Conservation (phyloP, 2,888 invertebrate species). For the Agrotis puta region DNA sequence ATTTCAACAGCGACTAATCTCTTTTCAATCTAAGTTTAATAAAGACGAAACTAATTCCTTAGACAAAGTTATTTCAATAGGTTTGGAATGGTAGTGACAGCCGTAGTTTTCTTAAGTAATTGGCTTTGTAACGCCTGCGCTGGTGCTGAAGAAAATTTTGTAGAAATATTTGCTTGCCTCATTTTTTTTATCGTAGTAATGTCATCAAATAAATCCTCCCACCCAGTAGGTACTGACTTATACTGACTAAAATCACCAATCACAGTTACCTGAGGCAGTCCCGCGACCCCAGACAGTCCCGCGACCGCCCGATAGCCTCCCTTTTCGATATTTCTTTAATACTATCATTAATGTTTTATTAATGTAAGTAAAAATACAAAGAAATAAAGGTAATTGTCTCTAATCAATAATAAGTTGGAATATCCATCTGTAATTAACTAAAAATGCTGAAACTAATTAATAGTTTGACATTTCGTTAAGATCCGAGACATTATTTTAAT, state of each 20-base stretch:
- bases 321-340: neutral
- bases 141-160: conserved; percentile 1
- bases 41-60: conserved; percentile 13
- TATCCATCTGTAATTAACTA: neutral
- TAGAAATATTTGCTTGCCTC: neutral
- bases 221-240: no score
- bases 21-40: conserved; percentile 11
- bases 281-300: no score
- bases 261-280: no score
- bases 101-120: conserved; percentile 9
- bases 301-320: no score
- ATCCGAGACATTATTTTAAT: neutral
- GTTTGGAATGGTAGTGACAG: conserved; percentile 15
- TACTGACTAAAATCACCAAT: no score
- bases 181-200: no score
- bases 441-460: neutral
- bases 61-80: conserved; percentile 18
- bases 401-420: neutral
- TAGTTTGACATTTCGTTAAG: neutral
- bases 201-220: no score
- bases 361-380: neutral
- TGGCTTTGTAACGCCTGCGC: conserved; percentile 7
- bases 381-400: neutral
- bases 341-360: no score
- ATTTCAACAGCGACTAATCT: conserved; percentile 14